Evolutionary conservation across 1,140 invertebrate genomes (phyloP), one percentile per base, ranked within the genome.

Genomic region (Drosophila takahashii): DNA sequence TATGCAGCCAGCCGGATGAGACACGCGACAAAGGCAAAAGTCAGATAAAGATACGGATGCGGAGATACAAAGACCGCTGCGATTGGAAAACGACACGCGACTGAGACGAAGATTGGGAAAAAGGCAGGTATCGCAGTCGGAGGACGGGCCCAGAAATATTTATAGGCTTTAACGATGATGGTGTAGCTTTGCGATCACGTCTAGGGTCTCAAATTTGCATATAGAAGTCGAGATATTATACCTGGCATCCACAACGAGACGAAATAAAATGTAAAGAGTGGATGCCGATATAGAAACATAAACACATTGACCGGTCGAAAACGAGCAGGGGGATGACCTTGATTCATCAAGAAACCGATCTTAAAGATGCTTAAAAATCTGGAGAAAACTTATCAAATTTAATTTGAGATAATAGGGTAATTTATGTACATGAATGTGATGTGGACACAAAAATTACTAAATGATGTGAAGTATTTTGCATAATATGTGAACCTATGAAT

Each of bases 1-100:
- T 54, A 72, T 77, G 77, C 74, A 83, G 77, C 69, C 60, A 74
- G 58, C 27, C 57, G 36, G 62, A 57, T 59, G 45, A 71, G 70
- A 65, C 75, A 39, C 41, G n/a, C 26, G 52, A 60, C 41, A 39
- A 22, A 10, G 15, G 8, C 39, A 42, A 16, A 42, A 11, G n/a
- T 54, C 13, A 47, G 32, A 36, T 37, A 56, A n/a, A 72, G 39
- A 73, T 37, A 60, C 54, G 37, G 54, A 50, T 32, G 29, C 18
- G 16, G 36, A 61, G 41, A 11, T 42, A 61, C 16, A 47, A 47
- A 53, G 62, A 70, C 58, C 45, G 52, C 15, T 42, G 53, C 65
- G 65, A 74, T 64, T 74, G 71, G 37, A 51, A 74, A 74, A 62
- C 71, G 69, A 74, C 71, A 50, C 51, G 69, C 58, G 57, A 74